Evolutionary conservation across 2,113 vertebrate species (phyloP).

Genomic region (Oriolus oriolus): DNA sequence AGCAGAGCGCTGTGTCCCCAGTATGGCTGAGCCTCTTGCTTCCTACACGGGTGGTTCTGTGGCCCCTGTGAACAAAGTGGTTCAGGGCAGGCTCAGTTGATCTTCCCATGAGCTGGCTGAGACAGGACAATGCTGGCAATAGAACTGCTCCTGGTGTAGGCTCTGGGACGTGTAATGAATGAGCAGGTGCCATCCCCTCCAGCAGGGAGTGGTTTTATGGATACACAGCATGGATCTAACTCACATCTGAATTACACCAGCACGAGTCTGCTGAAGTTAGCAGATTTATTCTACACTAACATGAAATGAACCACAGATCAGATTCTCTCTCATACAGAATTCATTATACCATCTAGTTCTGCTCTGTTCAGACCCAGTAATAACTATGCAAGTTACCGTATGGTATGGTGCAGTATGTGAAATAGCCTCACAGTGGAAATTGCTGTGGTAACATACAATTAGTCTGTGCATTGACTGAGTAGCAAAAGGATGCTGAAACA

Average conservation of each 20-base stretch:
- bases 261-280: not conserved
- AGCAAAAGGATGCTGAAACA: constrained; percentile 23
- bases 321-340: not conserved
- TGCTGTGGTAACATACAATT: not conserved
- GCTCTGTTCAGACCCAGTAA: not conserved
- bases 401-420: not conserved
- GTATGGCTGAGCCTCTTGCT: not conserved
- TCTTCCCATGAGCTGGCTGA: not conserved
- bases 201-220: not conserved
- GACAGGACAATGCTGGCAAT: not conserved
- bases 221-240: not conserved
- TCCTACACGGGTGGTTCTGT: rapidly evolving
- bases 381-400: not conserved
- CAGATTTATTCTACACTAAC: not conserved
- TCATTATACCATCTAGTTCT: not conserved
- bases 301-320: not conserved
- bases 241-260: not conserved
- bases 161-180: rapidly evolving
- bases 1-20: not conserved
- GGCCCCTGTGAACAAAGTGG: not conserved
- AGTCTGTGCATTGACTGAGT: not conserved
- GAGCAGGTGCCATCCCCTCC: not conserved
- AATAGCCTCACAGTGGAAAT: not conserved
- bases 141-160: not conserved
- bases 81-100: not conserved